A percentile compares a stretch with the other conserved stretches of the same genome.
Conservation (phyloP, 2,113 vertebrate genomes). For the Miniopterus natalensis region DNA sequence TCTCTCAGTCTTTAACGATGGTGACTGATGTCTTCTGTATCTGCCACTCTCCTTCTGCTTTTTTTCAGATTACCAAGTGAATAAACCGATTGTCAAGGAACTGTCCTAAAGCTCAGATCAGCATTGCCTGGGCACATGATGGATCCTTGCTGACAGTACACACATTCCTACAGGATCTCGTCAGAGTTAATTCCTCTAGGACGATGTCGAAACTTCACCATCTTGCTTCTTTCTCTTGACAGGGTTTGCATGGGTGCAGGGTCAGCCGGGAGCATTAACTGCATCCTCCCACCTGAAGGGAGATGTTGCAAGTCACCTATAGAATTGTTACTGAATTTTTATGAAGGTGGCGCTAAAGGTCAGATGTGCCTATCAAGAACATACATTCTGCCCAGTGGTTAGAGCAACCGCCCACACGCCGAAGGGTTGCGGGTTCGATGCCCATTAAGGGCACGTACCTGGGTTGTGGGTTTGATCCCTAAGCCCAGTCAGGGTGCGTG, state of each 20-base stretch:
- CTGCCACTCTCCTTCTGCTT: neutral
- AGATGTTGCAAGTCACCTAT: neutral
- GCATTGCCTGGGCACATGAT: neutral
- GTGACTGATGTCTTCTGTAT: neutral
- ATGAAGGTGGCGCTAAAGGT: neutral
- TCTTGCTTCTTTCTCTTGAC: constrained; percentile 26
- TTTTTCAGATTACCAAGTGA: constrained; percentile 1
- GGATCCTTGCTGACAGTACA: neutral
- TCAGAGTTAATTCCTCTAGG: constrained; percentile 26
- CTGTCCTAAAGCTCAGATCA: neutral
- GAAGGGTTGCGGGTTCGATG: no score
- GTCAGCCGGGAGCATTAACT: neutral
- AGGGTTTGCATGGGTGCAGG: neutral
- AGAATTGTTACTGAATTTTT: neutral
- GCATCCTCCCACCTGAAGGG: neutral
- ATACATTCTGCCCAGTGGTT: neutral
- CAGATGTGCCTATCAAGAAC: neutral
- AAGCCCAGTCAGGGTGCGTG: no score
- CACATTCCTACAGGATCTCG: neutral
- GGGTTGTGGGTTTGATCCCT: no score
- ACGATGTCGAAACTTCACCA: neutral
- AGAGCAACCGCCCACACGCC: no score
- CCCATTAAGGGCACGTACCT: no score
- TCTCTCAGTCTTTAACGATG: neutral
- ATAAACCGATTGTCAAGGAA: neutral